Evolutionary conservation across 1,140 invertebrate species (phyloP), one percentile per base, ranked within the genome.

Genomic region (Andrena cerasifolii): DNA sequence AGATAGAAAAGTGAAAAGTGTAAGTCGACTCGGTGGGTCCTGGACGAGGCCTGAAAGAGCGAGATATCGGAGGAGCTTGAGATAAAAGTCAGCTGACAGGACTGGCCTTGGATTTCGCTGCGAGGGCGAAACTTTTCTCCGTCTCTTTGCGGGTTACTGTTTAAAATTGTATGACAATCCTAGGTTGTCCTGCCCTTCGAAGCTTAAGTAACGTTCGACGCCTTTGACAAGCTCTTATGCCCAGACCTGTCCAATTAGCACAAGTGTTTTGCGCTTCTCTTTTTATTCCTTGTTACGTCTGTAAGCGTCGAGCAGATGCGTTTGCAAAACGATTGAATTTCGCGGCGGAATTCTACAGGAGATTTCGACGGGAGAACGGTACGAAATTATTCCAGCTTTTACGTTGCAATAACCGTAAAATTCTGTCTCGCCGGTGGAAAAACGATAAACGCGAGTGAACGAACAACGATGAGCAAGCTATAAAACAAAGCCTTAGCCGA

Each of bases 401-500:
- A 31, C 26, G 40, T 26, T 8, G 66, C n/a, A 56, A 18, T 43
- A 10, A 28, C 8, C 40, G 16, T 47, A 26, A 56, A 71, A 59
- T 71, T 71, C 40, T 59, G 18, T 59, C 33, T 36, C n/a, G n/a
- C n/a, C n/a, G n/a, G n/a, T n/a, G n/a, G 68, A 61, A 16, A 53
- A 43, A 31, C 62, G 47, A 54, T 26, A 58, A 45, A 72, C 36
- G 58, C 40, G 56, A 3, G 0, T 3, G n/a, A 3, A n/a, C 68
- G 56, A 72, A 10, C 8, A 49, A 40, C 58, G 58, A 66, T 18
- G 49, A 54, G 28, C 62, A n/a, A 28, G 51, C 40, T 45, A 75
- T 67, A 66, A 75, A 75, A 66, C 51, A 56, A 75, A 33, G 36
- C 56, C 36, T 56, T 75, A 56, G 51, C 40, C 49, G 26, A 66